Evolutionary conservation across 2,113 vertebrate species (phyloP), one percentile per base, ranked within the genome.

Genomic region (Phalacrocorax aristotelis): DNA sequence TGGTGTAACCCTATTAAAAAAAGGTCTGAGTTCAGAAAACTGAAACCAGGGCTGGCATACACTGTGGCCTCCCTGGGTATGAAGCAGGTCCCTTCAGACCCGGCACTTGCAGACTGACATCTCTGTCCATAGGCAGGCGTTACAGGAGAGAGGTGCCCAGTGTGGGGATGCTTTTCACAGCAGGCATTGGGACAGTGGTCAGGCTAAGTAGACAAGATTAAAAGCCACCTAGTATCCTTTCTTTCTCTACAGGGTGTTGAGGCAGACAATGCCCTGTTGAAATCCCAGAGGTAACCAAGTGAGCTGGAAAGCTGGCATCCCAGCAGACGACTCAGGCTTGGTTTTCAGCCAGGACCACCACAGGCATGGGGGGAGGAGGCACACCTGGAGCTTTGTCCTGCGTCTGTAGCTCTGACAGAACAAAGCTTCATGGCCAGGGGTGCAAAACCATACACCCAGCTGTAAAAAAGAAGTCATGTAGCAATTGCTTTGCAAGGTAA

Each of bases 311-410:
- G 17, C 51, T 82, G 48, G 26, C 26, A 68, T 21, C 48, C 21
- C 0, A 1, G 25, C 1, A 4, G 21, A 42, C 51, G 65, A n/a
- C 21, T 11, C 16, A 14, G 15, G 21, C 46, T 66, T 4, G 2
- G 30, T 40, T 75, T 92, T 68, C 54, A 42, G 23, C 60, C 3
- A 4, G 23, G 15, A 71, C 27, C 51, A 46, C 32, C 44, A 74
- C 12, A 29, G 48, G 17, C 18, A 32, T 0, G 0, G 30, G 54
- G 26, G 60, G 38, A 62, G 30, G n/a, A 86, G 55, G 26, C 0
- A 1, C 9, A 26, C 13, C 10, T 4, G 15, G 36, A 11, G 23
- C 7, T 66, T 70, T 2, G 1, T 27, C n/a, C 51, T 44, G 51
- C 7, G 1, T 69, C 27, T 80, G 57, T 64, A 77, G 52, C 34